phyloP scores from a whole-genome alignment of 2,888 invertebrate genomes.

The Noctua fimbriata region DNA sequence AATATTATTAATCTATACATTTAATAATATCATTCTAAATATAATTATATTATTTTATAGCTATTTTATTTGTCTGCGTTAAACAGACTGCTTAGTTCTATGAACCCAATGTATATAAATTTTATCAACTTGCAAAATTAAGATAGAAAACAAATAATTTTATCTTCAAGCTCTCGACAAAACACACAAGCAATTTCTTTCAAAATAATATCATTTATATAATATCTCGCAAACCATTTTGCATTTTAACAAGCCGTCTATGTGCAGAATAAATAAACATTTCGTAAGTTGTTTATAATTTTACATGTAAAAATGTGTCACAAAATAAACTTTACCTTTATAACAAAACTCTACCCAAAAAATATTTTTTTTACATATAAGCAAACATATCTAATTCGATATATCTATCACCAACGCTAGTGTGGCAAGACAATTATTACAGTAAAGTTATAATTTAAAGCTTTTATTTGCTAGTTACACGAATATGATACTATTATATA shows the following conservation, averaged over 20 bases:
- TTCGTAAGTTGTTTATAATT: not conserved
- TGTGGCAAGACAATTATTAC: slow-evolving; percentile 61
- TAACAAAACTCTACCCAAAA: not conserved
- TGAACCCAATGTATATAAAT: not conserved
- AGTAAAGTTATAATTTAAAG: slow-evolving; percentile 62
- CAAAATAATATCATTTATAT: slow-evolving; percentile 43
- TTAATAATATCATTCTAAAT: slow-evolving; percentile 1
- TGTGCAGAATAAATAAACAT: not conserved
- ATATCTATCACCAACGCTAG: slow-evolving; percentile 41
- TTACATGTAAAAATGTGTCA: not conserved
- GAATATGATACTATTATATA: not conserved
- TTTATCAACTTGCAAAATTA: slow-evolving; percentile 1
- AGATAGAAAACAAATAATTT: slow-evolving; percentile 11
- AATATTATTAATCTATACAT: slow-evolving; percentile 21
- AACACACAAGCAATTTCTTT: not conserved
- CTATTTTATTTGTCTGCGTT: slow-evolving; percentile 14
- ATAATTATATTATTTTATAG: slow-evolving; percentile 8
- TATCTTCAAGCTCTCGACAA: not conserved
- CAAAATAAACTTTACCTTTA: no score
- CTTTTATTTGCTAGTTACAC: slow-evolving; percentile 56
- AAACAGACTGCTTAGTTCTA: slow-evolving; percentile 25
- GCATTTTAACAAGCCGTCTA: not conserved
- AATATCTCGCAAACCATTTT: slow-evolving; percentile 42
- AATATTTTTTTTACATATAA: not conserved
- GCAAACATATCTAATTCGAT: not conserved